Conservation (phyloP, 1,140 invertebrate genomes). For the Drosophila murphyi region DNA sequence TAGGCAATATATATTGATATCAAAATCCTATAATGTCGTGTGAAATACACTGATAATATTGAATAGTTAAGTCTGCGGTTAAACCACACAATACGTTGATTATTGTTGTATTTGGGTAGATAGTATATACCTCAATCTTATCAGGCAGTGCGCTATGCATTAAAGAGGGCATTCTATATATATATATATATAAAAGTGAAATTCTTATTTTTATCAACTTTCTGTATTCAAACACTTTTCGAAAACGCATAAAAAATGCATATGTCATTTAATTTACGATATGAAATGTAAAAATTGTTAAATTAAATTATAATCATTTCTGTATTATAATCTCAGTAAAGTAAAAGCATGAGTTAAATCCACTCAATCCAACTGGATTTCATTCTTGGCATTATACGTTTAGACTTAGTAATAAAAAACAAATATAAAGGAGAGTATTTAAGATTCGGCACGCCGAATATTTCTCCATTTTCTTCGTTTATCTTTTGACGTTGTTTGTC, state of each 20-base stretch:
- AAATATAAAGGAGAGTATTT: conserved; percentile 1
- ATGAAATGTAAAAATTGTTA: too few relatives aligned
- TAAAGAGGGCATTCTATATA: not conserved
- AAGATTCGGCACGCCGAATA: not conserved
- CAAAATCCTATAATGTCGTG: conserved; percentile 1
- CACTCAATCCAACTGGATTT: too few relatives aligned
- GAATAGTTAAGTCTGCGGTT: conserved; percentile 7
- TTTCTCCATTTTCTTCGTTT: conserved; percentile 4
- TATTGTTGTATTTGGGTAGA: too few relatives aligned
- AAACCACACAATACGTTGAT: not conserved
- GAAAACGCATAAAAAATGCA: too few relatives aligned
- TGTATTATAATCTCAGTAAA: too few relatives aligned
- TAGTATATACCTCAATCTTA: not conserved
- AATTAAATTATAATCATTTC: too few relatives aligned
- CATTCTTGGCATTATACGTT: too few relatives aligned
- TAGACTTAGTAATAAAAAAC: too few relatives aligned
- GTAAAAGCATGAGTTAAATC: too few relatives aligned
- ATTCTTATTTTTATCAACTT: too few relatives aligned
- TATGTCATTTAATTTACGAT: too few relatives aligned
- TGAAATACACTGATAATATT: conserved; percentile 11
- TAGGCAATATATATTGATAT: conserved; percentile 27
- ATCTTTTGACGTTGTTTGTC: conserved; percentile 14
- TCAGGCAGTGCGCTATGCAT: not conserved
- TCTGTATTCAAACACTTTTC: too few relatives aligned
- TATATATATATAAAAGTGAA: not conserved